Evolutionary conservation across 2,113 vertebrate genomes (phyloP).

Genomic region (Caracal caracal): DNA sequence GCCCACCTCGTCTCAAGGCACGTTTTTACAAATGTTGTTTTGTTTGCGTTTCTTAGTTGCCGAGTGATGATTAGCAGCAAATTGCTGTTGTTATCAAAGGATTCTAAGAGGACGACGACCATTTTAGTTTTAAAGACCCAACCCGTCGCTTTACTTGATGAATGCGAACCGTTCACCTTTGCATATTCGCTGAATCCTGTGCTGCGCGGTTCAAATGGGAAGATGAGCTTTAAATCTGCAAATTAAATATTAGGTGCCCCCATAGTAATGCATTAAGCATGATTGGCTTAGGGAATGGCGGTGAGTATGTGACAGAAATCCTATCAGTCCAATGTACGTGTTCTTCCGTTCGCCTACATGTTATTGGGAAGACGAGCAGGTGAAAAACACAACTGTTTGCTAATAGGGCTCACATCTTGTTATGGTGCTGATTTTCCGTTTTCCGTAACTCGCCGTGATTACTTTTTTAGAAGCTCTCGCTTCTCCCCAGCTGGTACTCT

Average conservation of each 20-base stretch:
- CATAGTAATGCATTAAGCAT: conserved; percentile 60
- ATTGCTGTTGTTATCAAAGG: conserved; percentile 62
- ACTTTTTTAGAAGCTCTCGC: conserved; percentile 94
- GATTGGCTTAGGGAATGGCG: conserved; percentile 60
- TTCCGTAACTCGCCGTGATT: conserved; percentile 94
- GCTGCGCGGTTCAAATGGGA: conserved; percentile 10
- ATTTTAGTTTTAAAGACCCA: conserved; percentile 21
- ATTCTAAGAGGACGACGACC: conserved; percentile 55
- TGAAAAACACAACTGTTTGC: conserved; percentile 90
- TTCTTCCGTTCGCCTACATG: conserved; percentile 81
- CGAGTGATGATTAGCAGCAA: conserved; percentile 44
- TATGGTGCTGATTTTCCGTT: conserved; percentile 91
- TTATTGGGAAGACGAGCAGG: conserved; percentile 83
- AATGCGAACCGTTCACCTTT: conserved; percentile 78
- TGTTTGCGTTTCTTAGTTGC: conserved; percentile 31
- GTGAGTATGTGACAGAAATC: conserved; percentile 78
- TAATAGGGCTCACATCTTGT: conserved; percentile 96
- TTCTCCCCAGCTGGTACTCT: conserved; percentile 94
- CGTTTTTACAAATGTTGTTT: conserved; percentile 2
- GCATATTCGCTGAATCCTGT: conserved; percentile 67
- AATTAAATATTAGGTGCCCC: conserved; percentile 83
- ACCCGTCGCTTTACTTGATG: conserved; percentile 42
- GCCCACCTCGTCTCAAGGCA: background rate
- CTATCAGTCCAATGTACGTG: conserved; percentile 6
- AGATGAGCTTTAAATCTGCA: conserved; percentile 80